Evolutionary conservation across 2,888 invertebrate species (phyloP), one percentile per base, ranked within the genome.

Genomic region (Drosophila phalerata): DNA sequence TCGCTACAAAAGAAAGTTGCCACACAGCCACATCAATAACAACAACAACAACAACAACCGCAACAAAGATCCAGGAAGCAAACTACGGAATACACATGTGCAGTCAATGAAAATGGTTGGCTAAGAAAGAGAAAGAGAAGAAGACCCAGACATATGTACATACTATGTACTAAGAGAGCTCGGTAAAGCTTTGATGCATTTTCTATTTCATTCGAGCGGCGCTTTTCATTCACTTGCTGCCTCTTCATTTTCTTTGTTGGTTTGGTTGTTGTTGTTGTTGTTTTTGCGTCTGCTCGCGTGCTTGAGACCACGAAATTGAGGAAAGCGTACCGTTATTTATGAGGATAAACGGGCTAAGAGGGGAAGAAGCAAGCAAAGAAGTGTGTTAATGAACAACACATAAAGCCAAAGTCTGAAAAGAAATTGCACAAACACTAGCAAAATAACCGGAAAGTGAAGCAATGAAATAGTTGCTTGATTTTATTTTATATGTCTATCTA

Each of bases 271-370:
- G 17, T 8, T 43, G 43, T 15, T 28, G 6, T 17, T 15, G 32
- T 32, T 43, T 30, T 22, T 45, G 55, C 47, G 15, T 49, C 15
- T 48, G 37, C 56, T 62, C 56, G 51, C 67, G 71, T 79, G 71
- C 45, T 52, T 65, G 52, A 63, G 64, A 58, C 19, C 37, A 66
- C 53, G 60, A 70, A 63, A 68, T 64, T 73, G 78, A 78, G 79
- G 69, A 73, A 79, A 82, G 80, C 85, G 69, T 79, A 81, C 79
- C 88, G 85, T 73, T 87, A 87, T 73, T 82, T 79, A 82, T 69
- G 79, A 68, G 77, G 37, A 43, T 58, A 49, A 42, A 38, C 57
- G 48, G 51, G 45, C 55, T 40, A 55, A 25, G 30, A 55, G 38
- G n/a, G 37, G 47, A 22, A 37, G 56, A 52, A 30, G 15, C 58